These are phyloP conservation scores for Anser brachyrhynchus DNA, from an alignment of 2,113 vertebrate genomes.

Conservation along the genomic window DNA sequence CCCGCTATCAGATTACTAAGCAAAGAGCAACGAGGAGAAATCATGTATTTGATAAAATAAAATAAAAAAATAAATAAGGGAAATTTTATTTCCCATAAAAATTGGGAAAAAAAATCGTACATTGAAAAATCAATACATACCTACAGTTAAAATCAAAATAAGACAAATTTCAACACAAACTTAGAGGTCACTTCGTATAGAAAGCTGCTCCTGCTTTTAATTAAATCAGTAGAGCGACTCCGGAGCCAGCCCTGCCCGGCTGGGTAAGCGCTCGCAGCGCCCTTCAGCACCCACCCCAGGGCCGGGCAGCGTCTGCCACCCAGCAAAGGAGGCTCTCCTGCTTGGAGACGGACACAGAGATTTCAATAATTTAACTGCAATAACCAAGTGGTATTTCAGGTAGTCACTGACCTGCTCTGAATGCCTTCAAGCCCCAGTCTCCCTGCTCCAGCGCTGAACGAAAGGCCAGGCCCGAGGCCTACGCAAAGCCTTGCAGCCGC, in stretches of 20 bases:
- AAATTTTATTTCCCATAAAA: too few relatives aligned
- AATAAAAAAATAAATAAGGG: too few relatives aligned
- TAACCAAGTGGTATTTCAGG: background rate
- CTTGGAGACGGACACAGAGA: background rate
- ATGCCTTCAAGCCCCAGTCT: background rate
- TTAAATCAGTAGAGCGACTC: background rate
- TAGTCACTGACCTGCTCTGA: background rate
- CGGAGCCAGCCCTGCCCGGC: background rate
- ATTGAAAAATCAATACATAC: too few relatives aligned
- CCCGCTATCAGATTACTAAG: conserved; percentile 25
- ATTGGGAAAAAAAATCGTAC: too few relatives aligned
- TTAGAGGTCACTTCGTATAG: background rate
- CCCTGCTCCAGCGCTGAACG: background rate
- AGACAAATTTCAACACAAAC: background rate
- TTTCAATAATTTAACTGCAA: background rate
- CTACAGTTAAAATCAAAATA: background rate
- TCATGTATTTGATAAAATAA: too few relatives aligned
- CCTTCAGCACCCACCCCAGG: background rate
- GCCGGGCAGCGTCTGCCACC: too few relatives aligned
- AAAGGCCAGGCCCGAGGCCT: background rate
- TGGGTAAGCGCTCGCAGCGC: too few relatives aligned
- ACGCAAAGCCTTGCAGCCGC: background rate
- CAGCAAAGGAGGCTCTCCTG: background rate
- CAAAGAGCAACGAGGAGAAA: background rate
- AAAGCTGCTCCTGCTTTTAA: background rate